Evolutionary conservation across 1,140 invertebrate genomes (phyloP), one percentile per base, ranked within the genome.

Genomic region (Notospermus geniculatus): DNA sequence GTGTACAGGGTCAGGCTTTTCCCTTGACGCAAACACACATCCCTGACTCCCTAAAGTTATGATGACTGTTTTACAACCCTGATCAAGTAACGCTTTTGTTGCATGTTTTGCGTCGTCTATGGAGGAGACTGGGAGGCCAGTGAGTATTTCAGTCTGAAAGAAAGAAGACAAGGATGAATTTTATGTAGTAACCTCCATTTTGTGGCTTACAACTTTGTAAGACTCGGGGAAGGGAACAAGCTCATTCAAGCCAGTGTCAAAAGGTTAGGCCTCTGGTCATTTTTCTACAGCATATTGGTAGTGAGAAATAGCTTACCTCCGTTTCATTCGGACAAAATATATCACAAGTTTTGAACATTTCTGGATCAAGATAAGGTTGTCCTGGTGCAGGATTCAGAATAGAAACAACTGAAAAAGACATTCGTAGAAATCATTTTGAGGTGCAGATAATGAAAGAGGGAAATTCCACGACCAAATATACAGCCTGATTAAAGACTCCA

Each of bases 311-410:
- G 82, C 59, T 62, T 62, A 78, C 74, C 76, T 97, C 95, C 36
- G 85, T 85, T 84, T 97, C 93, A 83, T 97, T 97, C 0, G 95
- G 87, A 84, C 93, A 96, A 69, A 97, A 87, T 71, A 96, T 90
- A 68, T 90, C 88, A 64, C 88, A 87, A 32, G 88, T 71, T 68
- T 82, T 74, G 69, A 89, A 84, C 70, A 93, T 80, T 63, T 88
- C 85, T 27, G 79, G 63, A 57, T 89, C 81, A 28, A 89, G 84
- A 55, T 88, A 76, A 27, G 75, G 60, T 58, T 86, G 71, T 2
- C 88, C 91, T 59, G 94, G 94, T 54, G 94, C 92, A 30, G 89
- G 91, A 85, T 97, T 97, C 36, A 97, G 84, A 71, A 95, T 88
- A 17, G 88, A 88, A 52, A 82, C 76, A 39, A 86, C 86, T 87